Evolutionary conservation across 2,888 invertebrate species (phyloP), one percentile per base, ranked within the genome.

Genomic region (Hedya salicella): DNA sequence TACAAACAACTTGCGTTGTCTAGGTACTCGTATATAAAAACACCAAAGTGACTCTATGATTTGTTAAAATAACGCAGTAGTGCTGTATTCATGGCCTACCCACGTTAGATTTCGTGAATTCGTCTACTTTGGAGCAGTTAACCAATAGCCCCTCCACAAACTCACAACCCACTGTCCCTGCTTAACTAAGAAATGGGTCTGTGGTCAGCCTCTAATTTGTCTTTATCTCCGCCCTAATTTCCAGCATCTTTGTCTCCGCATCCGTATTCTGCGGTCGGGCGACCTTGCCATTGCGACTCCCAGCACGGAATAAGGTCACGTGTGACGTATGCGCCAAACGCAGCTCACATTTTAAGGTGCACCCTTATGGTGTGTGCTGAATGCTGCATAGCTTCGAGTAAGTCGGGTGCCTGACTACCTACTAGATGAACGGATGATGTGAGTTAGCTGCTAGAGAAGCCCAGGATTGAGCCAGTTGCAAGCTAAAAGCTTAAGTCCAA

Each of bases 221-320:
- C 36, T 2, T 36, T 36, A 36, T 36, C 48, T 48, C 21, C 21
- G 21, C n/a, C 36, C 11, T n/a, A 48, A 48, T 48, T 48, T 21
- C 21, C n/a, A 48, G 48, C 48, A 48, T 48, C 48, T 48, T 48
- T 48, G 32, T 32, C 36, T 6, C 52, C 36, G 17, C 13, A 32
- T 52, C 52, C 36, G 52, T 52, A 52, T 52, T 52, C 52, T 36
- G 52, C 17, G 32, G n/a, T 9, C 36, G 16, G 36, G 6, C 52
- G 52, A 52, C 52, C 52, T 52, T 52, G 52, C 36, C 52, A 52
- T 52, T 52, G 52, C 52, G 32, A 52, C 52, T 14, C 32, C 11
- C 21, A 21, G 48, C 52, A 36, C 52, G 32, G 52, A 52, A 52
- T 52, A 36, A 52, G 36, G 52, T 36, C 52, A 48, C 21, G 52